Evolutionary conservation across 2,888 invertebrate species (phyloP).

Genomic region (Cephus spinipes): DNA sequence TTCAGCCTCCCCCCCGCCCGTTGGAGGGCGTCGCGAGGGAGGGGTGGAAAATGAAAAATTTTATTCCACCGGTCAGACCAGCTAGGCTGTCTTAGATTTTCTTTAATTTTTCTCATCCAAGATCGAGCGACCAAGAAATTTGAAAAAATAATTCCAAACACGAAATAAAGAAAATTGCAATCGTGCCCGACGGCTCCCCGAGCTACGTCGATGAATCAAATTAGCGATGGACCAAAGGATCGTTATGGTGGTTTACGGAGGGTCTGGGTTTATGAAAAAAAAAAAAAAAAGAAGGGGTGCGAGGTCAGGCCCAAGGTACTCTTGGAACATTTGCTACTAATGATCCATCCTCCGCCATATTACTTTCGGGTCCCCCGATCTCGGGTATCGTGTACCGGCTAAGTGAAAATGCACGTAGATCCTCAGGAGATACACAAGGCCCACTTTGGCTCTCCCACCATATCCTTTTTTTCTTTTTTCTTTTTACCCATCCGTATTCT

Average conservation of each 20-base stretch:
- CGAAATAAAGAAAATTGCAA: not conserved
- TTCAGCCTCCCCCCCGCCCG: too few species aligned
- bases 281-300: not conserved
- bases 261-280: not conserved
- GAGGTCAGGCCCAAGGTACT: slow-evolving; percentile 30
- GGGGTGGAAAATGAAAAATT: slow-evolving; percentile 25
- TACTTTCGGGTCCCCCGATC: slow-evolving; percentile 30
- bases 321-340: slow-evolving; percentile 56
- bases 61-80: slow-evolving; percentile 8
- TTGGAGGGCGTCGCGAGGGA: not conserved
- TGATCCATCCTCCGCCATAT: slow-evolving; percentile 47
- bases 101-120: not conserved
- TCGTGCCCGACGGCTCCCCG: not conserved
- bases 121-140: not conserved
- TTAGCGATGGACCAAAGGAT: not conserved
- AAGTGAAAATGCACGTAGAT: slow-evolving; percentile 65
- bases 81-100: not conserved
- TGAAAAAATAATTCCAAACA: not conserved
- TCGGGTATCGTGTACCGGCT: slow-evolving; percentile 61
- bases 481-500: slow-evolving; percentile 17
- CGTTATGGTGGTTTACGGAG: not conserved
- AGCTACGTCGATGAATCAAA: not conserved
- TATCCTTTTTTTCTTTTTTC: not conserved
- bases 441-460: slow-evolving; percentile 15
- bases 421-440: slow-evolving; percentile 48